Evolutionary conservation across 2,888 invertebrate genomes (phyloP).

Genomic region (Dusona sp.): DNA sequence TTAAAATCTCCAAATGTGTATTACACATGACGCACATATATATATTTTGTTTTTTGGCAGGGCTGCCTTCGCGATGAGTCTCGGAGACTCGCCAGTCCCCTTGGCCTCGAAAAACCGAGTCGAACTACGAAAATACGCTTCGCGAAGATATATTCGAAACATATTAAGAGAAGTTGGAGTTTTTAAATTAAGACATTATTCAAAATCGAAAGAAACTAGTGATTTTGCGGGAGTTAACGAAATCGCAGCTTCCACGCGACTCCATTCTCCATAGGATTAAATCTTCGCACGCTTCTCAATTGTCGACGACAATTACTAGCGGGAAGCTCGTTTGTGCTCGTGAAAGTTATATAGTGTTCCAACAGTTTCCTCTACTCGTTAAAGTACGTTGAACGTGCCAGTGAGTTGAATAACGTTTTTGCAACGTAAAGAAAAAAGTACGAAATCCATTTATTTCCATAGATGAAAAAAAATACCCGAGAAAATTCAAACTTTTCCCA

Average conservation of each 20-base stretch:
- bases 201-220: neutral
- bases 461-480: neutral
- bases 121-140: slow-evolving; percentile 1
- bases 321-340: slow-evolving; percentile 33
- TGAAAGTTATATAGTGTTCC: slow-evolving; percentile 21
- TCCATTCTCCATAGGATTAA: neutral
- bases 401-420: slow-evolving; percentile 16
- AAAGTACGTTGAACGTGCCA: neutral
- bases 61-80: slow-evolving; percentile 35
- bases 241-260: neutral
- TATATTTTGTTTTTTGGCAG: slow-evolving; percentile 49
- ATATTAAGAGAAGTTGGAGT: neutral
- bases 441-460: neutral
- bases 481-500: neutral
- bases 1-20: slow-evolving; percentile 29
- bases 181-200: neutral
- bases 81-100: slow-evolving; percentile 48
- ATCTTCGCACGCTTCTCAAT: neutral
- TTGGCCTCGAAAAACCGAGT: slow-evolving; percentile 57
- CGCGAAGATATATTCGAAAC: neutral
- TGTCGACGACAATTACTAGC: neutral
- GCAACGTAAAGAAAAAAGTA: neutral
- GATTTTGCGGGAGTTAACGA: neutral
- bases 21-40: slow-evolving; percentile 17
- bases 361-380: slow-evolving; percentile 10